Base-by-base conservation (phyloP, 2,113 vertebrate genomes). In the Lampris incognitus region DNA sequence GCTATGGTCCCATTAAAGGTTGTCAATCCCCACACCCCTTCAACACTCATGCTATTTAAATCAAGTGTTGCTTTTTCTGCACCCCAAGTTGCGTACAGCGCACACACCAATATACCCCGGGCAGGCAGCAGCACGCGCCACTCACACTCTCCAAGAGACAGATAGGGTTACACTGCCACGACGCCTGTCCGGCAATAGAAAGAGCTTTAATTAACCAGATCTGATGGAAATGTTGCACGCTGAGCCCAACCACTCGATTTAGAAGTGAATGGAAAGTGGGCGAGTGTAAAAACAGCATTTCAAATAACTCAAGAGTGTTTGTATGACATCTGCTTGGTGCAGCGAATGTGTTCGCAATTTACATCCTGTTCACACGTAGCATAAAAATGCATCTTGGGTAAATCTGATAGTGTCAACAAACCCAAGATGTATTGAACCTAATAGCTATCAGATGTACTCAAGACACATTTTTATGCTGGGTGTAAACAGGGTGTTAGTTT, bases 121-220 rank as follows among this genome's bases (percentile, higher is more conserved):
- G 68, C 61, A 11, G 3, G 79, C 69, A 37, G 56, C 86, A 68
- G 42, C 72, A 72, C 40, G 13, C 60, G 1, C 68, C 82, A 72
- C 66, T 74, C 37, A 51, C 82, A 76, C 82, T 49, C 70, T 41
- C 24, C 24, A 24, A 24, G 24, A 24, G 9, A 38, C 7, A 73
- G 73, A 24, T 92, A 39, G 50, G 10, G 82, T 91, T 91, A 86
- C 92, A 81, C 62, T 50, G 77, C 46, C 36, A 76, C 61, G 86
- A 89, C 69, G 69, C 68, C 75, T 66, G 66, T 76, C 88, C 72
- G 56, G 60, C 84, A 79, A 88, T 75, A 92, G 90, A 88, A 89
- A 62, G 65, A 3, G 77, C 86, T 88, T 89, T 83, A 92, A 93
- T 92, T 85, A 93, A 87, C 75, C 63, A 68, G 69, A 81, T 84